phyloP scores from a whole-genome alignment of 30 jellyfish, hydroid and myxozoan genomes.

The Aurelia sp. region DNA sequence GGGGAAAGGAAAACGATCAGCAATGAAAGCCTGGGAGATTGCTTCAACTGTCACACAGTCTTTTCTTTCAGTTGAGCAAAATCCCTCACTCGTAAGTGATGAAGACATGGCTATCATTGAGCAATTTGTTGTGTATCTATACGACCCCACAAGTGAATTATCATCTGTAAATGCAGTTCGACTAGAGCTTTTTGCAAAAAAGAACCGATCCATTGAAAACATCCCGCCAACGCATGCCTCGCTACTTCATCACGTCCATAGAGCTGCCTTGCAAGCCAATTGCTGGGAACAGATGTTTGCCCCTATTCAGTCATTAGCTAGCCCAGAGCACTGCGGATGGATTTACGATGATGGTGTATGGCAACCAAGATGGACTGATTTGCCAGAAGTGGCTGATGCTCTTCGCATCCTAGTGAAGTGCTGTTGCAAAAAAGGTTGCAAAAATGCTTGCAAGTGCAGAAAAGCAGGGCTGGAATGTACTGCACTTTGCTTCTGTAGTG shows the following conservation, averaged over 20 bases:
- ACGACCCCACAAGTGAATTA: not conserved
- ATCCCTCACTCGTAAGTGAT: conserved; percentile 12
- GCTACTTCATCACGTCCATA: no score
- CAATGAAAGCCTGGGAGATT: conserved; percentile 26
- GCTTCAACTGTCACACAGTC: conserved; percentile 42
- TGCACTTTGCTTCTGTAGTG: no score
- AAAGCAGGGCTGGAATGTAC: no score
- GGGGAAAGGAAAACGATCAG: conserved; percentile 39
- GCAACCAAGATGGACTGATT: conserved; percentile 57
- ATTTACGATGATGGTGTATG: conserved; percentile 32
- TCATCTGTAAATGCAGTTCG: no score
- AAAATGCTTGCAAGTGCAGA: no score
- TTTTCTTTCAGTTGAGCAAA: conserved; percentile 28
- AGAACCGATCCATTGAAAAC: no score
- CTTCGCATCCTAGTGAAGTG: conserved; percentile 45
- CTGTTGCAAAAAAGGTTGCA: no score
- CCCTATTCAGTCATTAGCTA: conserved; percentile 14
- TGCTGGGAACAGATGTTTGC: conserved; percentile 47
- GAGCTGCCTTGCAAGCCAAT: no score
- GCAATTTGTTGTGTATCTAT: conserved; percentile 28
- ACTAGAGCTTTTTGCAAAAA: no score
- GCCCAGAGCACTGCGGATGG: conserved; percentile 52
- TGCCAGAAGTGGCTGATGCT: conserved; percentile 50
- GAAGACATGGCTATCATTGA: conserved; percentile 45
- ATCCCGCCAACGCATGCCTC: no score